Evolutionary conservation across 2,888 invertebrate genomes (phyloP), one percentile per base, ranked within the genome.

Genomic region (Epirrhoe tristata): DNA sequence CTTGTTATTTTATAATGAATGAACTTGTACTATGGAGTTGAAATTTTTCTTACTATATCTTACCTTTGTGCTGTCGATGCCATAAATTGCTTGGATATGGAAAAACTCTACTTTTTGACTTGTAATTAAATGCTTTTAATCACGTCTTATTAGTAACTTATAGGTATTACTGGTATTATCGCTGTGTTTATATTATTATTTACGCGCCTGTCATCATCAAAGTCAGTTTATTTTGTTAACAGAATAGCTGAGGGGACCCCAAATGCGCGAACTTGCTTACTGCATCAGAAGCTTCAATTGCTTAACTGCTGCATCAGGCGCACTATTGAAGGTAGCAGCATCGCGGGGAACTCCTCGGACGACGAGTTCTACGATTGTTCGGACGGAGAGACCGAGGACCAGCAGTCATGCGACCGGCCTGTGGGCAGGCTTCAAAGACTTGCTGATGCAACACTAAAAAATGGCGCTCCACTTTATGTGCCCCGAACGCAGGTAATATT

Each of bases 201-300:
- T 43, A 43, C 5, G 43, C 43, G 5, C n/a, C 12, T 17, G 17
- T 34, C 53, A 32, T 43, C 36, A 58, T n/a, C 5, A 55, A 54
- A 1, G 4, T 7, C 8, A 58, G 0, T 50, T 24, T 63, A 24
- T 51, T 58, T 84, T 89, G 85, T 79, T 94, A 89, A 74, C 93
- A 98, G 98, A 76, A 93, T 98, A 67, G 94, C 96, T n/a, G 89
- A 95, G 55, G 98, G 98, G 10, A 94, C 95, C 75, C 99, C 99
- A 0, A 98, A 98, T 86, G 96, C 97, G 51, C 96, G 97, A 66
- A 97, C 97, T 6, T 98, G 98, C 84, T 94, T 99, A 52, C 94
- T 99, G 12, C 97, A 99, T 89, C 99, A 99, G 90, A 99, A 99
- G 86, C 94, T 99, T 51, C 98, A 98, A 92, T 95, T 97, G 93